These are phyloP conservation scores for Leptinotarsa juncta DNA, from an alignment of 2,888 invertebrate species.

Conservation along the genomic window DNA sequence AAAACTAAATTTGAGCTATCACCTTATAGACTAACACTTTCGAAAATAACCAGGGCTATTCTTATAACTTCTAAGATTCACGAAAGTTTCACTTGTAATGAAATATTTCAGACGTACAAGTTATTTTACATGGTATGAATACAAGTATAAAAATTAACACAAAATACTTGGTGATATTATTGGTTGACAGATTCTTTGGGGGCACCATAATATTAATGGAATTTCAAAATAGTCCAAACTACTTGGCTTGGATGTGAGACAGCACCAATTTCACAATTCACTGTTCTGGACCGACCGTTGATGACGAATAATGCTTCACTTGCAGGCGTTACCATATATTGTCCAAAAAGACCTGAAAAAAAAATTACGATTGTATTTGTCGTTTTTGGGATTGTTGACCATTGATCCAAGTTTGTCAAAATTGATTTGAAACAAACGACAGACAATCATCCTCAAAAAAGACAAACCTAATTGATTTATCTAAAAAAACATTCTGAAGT, in stretches of 20 bases:
- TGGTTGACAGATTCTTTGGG: slow-evolving; percentile 23
- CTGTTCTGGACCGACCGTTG: slow-evolving; percentile 77
- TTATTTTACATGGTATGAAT: slow-evolving; percentile 2
- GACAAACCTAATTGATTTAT: too few relatives aligned
- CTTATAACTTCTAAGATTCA: background rate
- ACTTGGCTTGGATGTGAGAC: slow-evolving; percentile 74
- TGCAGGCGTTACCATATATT: slow-evolving; percentile 79
- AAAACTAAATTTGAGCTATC: slow-evolving; percentile 11
- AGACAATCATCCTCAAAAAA: too few relatives aligned
- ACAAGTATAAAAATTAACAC: slow-evolving; percentile 12
- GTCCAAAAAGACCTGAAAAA: slow-evolving; percentile 73
- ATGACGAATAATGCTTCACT: slow-evolving; percentile 78
- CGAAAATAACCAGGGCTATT: background rate
- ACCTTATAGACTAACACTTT: background rate
- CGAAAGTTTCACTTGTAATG: background rate
- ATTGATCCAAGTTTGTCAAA: background rate
- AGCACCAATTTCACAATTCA: slow-evolving; percentile 81
- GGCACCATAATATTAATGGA: slow-evolving; percentile 63
- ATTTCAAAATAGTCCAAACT: slow-evolving; percentile 74
- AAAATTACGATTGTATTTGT: too few relatives aligned
- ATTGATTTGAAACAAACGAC: background rate
- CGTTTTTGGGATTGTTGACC: too few relatives aligned
- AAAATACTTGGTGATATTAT: slow-evolving; percentile 2
- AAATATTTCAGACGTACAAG: background rate
- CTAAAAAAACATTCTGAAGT: too few relatives aligned